Percentiles rank a stretch among this genome's conserved stretches.
Evolutionary conservation across 2,113 vertebrate genomes (phyloP).

Genomic region (Gnathochromis pfefferi): DNA sequence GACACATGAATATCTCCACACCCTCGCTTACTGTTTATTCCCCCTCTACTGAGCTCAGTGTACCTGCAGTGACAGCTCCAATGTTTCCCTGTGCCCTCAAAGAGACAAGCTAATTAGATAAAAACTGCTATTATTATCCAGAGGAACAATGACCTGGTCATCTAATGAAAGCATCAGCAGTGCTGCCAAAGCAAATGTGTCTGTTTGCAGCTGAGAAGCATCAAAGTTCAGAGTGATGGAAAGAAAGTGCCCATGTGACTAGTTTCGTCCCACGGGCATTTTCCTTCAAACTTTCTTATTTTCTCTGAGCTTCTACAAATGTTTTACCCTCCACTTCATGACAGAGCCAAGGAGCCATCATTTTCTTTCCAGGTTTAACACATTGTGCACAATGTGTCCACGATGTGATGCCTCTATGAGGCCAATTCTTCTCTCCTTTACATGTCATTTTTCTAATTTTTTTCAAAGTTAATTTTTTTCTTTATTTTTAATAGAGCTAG

Average conservation of each 20-base stretch:
- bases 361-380: neutral
- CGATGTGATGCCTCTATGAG: neutral
- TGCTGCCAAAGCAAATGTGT: slow-evolving; percentile 52
- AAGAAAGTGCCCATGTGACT: neutral
- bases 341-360: neutral
- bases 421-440: neutral
- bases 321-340: neutral
- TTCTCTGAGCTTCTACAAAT: neutral
- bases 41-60: slow-evolving; percentile 1
- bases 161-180: slow-evolving; percentile 55
- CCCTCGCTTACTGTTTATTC: neutral
- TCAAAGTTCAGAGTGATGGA: slow-evolving; percentile 5
- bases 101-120: slow-evolving; percentile 52
- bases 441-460: neutral
- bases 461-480: neutral
- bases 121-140: slow-evolving; percentile 65
- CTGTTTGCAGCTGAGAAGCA: slow-evolving; percentile 27
- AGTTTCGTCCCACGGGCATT: neutral
- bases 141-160: slow-evolving; percentile 44
- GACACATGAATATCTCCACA: neutral
- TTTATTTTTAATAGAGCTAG: neutral
- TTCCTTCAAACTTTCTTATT: neutral
- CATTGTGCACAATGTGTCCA: neutral
- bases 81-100: slow-evolving; percentile 30
- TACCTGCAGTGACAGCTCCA: slow-evolving; percentile 17